phyloP scores from a whole-genome alignment of 2,113 vertebrate genomes.

The Ariopsis seemanni region DNA sequence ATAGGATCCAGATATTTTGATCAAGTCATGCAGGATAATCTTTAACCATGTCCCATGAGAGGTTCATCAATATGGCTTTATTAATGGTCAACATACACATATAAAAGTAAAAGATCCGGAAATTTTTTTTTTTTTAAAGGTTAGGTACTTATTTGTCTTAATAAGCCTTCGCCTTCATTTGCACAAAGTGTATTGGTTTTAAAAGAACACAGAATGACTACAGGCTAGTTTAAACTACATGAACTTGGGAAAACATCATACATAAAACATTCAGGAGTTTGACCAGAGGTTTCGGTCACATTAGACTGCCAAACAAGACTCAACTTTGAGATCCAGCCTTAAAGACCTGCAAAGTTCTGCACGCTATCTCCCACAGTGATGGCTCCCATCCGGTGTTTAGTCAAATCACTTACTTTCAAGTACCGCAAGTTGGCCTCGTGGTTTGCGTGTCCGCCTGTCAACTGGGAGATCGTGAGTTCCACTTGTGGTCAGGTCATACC shows the following conservation, averaged over 20 bases:
- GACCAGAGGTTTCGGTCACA: neutral
- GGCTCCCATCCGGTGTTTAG: neutral
- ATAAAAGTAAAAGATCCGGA: neutral
- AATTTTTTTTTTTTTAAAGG: neutral
- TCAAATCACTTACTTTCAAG: neutral
- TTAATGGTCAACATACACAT: neutral
- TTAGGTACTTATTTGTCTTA: slow-evolving; percentile 1
- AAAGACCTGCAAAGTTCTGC: neutral
- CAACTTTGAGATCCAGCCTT: neutral
- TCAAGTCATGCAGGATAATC: neutral
- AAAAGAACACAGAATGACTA: neutral
- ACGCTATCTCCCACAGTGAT: neutral
- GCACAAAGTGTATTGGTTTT: neutral
- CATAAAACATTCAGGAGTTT: neutral
- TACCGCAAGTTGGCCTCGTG: no score
- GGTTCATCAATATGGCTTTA: neutral
- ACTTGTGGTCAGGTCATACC: no score
- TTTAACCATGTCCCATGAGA: neutral
- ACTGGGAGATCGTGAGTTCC: no score
- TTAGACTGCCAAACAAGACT: neutral
- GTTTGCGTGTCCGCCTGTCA: no score
- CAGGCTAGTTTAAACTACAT: neutral
- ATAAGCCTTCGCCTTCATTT: neutral
- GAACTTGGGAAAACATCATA: neutral
- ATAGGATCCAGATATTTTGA: neutral